These are phyloP conservation scores for Aramus guarauna DNA, from an alignment of 2,113 vertebrate genomes.

Conservation along the genomic window DNA sequence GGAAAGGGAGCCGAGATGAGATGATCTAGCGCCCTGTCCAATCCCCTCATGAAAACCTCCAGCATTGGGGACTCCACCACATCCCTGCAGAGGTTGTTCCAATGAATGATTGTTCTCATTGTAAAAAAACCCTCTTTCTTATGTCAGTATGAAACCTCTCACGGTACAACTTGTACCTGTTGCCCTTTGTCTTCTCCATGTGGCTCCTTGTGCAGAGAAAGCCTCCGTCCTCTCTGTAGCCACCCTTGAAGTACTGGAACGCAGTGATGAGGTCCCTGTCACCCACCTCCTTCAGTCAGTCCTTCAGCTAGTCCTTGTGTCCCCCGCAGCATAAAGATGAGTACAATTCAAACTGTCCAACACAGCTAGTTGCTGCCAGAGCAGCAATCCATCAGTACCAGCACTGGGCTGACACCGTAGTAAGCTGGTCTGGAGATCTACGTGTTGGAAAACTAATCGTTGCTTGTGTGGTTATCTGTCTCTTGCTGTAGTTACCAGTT, in stretches of 20 bases:
- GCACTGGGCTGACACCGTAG: neutral
- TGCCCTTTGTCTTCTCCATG: neutral
- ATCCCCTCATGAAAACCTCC: neutral
- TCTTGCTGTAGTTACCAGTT: neutral
- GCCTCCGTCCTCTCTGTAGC: neutral
- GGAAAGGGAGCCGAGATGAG: neutral
- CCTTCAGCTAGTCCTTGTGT: neutral
- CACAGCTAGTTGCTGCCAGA: neutral
- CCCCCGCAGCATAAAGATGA: rapidly evolving
- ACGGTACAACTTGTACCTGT: rapidly evolving
- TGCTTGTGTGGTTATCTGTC: neutral
- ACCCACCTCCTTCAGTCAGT: neutral
- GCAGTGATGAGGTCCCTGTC: neutral
- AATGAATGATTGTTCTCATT: neutral
- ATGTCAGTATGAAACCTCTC: neutral
- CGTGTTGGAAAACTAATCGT: neutral
- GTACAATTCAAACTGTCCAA: neutral
- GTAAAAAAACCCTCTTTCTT: neutral
- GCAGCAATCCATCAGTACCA: neutral
- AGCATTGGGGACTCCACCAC: rapidly evolving
- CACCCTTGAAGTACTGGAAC: neutral
- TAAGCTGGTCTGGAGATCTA: neutral
- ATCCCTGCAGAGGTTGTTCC: neutral
- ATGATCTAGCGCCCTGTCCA: no score
- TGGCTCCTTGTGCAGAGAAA: neutral